These are phyloP conservation scores for Thymelicus lineola DNA, from an alignment of 2,888 invertebrate genomes.

Conservation along the genomic window DNA sequence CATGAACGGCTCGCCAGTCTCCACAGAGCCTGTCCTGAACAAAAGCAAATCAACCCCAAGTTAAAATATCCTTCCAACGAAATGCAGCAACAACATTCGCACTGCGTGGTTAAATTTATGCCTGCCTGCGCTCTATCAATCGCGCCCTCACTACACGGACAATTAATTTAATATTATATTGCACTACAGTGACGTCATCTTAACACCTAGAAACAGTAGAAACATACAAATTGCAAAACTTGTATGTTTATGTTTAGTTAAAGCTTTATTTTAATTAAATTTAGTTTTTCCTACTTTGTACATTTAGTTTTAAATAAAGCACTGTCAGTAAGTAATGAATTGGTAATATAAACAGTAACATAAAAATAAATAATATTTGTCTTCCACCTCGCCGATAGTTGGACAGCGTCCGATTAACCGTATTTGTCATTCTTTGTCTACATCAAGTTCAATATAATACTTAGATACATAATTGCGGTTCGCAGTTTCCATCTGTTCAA, in stretches of 20 bases:
- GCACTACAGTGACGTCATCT: conserved; percentile 2
- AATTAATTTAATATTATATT: conserved; percentile 12
- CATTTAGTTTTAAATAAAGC: background rate
- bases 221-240: no score
- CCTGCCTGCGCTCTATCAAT: conserved; percentile 11
- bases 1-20: conserved; percentile 60
- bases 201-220: background rate
- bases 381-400: background rate
- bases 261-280: no score
- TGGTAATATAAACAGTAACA: background rate
- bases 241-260: no score
- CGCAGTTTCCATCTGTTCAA: background rate
- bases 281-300: no score
- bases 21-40: conserved; percentile 62
- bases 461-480: background rate
- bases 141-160: conserved; percentile 10
- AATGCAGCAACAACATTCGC: conserved; percentile 26
- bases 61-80: conserved; percentile 39
- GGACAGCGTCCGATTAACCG: background rate
- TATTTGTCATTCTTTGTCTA: conserved; percentile 4
- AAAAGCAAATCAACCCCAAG: conserved; percentile 54
- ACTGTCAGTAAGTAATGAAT: background rate
- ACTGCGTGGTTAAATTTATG: conserved; percentile 18
- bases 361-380: background rate
- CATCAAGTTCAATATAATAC: background rate